Evolutionary conservation across 2,113 vertebrate species (phyloP), one percentile per base, ranked within the genome.

Genomic region (Aptenodytes patagonicus): DNA sequence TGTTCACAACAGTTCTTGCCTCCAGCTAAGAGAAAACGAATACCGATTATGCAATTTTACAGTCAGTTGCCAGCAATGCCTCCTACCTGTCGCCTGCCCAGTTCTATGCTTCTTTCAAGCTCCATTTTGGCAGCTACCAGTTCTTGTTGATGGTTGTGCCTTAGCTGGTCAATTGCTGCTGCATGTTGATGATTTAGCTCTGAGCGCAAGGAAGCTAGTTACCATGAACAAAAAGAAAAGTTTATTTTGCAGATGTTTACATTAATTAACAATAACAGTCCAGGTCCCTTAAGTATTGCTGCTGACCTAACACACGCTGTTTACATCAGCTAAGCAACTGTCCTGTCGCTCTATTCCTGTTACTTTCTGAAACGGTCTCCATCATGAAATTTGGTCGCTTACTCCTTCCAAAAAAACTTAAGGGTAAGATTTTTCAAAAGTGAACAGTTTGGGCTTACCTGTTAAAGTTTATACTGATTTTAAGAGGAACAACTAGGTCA

Each of bases 111-210:
- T 69, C 98, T 98, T 95, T 99, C 99, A 81, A 99, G 98, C 95
- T 99, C 99, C 96, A 98, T 93, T 91, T 99, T 99, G 91, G 98
- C 98, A 57, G 98, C 97, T 19, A 98, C 97, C 44, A 99, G 84
- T 97, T 99, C 99, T 90, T 99, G 99, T 20, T 99, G 99, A 93
- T 99, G 99, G 87, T 97, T 99, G 95, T 99, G 99, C 82, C 98
- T 98, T 95, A 99, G 97, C 94, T 99, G 98, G 95, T 99, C 99
- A 85, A 99, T 99, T 85, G 99, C 99, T 51, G 99, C 99, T 26
- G 99, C 99, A 40, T 99, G 99, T 87, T 99, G 99, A 94, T 99
- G 99, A 94, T 99, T 99, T 85, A 99, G 96, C 97, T 99, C 99
- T 34, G 99, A 99, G 76, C 99, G 98, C 91, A 99, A 98, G 68